These are phyloP conservation scores for Pseudonaja textilis DNA, from an alignment of 2,113 vertebrate genomes.

Conservation along the genomic window DNA sequence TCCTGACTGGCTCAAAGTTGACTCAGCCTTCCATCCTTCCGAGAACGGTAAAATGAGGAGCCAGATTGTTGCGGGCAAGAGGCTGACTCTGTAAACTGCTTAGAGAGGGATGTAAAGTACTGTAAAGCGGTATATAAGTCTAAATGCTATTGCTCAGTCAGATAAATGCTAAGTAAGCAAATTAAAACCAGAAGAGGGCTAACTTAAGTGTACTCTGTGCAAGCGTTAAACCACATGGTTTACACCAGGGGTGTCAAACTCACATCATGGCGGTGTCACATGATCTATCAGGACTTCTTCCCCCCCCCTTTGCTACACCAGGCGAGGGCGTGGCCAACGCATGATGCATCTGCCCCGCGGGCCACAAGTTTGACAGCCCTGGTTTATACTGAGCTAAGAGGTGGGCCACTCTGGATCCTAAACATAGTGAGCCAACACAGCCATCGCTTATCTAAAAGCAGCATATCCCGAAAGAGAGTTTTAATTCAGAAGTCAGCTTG, in stretches of 20 bases:
- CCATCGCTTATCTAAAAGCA: not conserved
- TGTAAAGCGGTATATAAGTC: not conserved
- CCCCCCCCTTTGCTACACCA: too few species aligned
- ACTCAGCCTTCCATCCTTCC: not conserved
- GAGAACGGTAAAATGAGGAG: not conserved
- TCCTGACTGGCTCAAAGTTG: not conserved
- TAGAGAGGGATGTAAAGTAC: not conserved
- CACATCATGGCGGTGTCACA: too few species aligned
- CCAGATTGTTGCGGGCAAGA: not conserved
- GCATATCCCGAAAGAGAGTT: accelerated
- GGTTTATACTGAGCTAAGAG: too few species aligned
- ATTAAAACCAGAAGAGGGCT: not conserved
- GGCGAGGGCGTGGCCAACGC: too few species aligned
- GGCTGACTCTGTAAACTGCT: not conserved
- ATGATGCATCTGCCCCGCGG: too few species aligned
- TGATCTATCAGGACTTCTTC: too few species aligned
- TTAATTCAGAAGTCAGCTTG: not conserved
- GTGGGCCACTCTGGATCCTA: too few species aligned
- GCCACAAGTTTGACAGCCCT: too few species aligned
- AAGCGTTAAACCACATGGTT: not conserved
- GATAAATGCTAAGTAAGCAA: not conserved
- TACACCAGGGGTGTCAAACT: not conserved
- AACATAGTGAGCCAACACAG: not conserved
- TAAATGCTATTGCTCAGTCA: not conserved
- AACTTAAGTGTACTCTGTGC: not conserved